A percentile compares a stretch with the other conserved stretches of the same genome.
These are phyloP conservation scores for Habroteleia sp. DNA, from an alignment of 2,888 invertebrate species.

Conservation along the genomic window DNA sequence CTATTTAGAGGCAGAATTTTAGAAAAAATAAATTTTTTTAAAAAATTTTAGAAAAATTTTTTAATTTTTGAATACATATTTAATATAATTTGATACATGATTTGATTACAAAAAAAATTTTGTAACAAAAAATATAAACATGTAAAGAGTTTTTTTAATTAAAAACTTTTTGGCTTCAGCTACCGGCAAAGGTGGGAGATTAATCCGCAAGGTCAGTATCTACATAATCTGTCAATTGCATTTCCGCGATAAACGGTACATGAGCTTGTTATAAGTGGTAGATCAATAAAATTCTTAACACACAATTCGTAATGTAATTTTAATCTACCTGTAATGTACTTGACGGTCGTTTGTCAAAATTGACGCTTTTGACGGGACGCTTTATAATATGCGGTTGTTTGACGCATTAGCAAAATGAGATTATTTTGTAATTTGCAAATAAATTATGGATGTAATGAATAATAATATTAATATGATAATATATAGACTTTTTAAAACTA, in stretches of 20 bases:
- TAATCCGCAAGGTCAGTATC: conserved; percentile 49
- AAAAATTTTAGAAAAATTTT: no score
- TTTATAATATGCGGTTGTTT: not conserved
- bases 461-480: no score
- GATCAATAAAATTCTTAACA: conserved; percentile 53
- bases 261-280: conserved; percentile 50
- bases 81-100: no score
- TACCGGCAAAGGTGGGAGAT: conserved; percentile 6
- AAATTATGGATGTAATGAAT: no score
- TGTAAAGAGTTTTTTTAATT: no score
- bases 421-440: not conserved
- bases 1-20: no score
- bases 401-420: conserved; percentile 3
- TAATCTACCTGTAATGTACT: not conserved
- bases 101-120: no score
- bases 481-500: no score
- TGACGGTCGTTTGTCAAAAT: conserved; percentile 31
- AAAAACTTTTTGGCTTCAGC: no score
- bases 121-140: no score
- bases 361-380: conserved; percentile 9
- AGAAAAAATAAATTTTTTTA: no score
- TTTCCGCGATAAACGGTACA: conserved; percentile 32
- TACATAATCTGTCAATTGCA: conserved; percentile 54
- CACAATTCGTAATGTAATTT: conserved; percentile 47
- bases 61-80: no score